phyloP scores from a whole-genome alignment of 1,140 invertebrate genomes.

The Aradophagus sp. region DNA sequence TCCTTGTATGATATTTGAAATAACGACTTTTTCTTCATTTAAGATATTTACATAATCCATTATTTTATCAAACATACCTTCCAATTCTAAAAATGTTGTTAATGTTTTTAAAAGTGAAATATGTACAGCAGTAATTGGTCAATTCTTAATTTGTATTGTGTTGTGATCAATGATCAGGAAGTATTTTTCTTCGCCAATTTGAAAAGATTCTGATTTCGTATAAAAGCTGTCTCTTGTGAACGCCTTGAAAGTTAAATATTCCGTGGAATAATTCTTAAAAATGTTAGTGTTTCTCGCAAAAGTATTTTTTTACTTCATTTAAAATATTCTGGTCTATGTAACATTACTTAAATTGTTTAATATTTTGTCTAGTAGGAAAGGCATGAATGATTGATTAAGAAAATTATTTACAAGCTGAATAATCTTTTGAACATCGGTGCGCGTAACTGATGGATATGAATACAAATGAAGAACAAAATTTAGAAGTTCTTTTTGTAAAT shows the following conservation, averaged over 20 bases:
- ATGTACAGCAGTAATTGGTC: neutral
- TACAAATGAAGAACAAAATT: constrained; percentile 29
- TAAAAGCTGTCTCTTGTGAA: constrained; percentile 24
- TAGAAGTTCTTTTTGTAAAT: constrained; percentile 9
- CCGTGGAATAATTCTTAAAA: constrained; percentile 21
- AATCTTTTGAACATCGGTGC: constrained; percentile 17
- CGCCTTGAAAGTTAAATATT: constrained; percentile 20
- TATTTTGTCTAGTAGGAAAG: constrained; percentile 5
- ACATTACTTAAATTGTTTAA: constrained; percentile 1
- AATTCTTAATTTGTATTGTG: neutral
- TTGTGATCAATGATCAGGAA: neutral
- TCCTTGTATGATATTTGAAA: constrained; percentile 21
- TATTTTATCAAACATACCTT: constrained; percentile 31
- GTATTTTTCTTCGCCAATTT: constrained; percentile 6
- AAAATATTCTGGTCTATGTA: constrained; percentile 1
- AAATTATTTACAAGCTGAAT: constrained; percentile 9
- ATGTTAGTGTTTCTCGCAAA: constrained; percentile 14
- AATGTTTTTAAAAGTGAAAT: neutral
- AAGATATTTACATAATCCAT: constrained; percentile 6
- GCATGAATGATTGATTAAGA: constrained; percentile 7
- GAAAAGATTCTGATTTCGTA: constrained; percentile 15
- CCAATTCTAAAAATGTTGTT: constrained; percentile 18
- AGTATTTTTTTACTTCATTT: constrained; percentile 13
- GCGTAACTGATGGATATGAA: constrained; percentile 11
- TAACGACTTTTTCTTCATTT: constrained; percentile 12